phyloP scores from a whole-genome alignment of 2,113 vertebrate genomes.

The Porphyrio hochstetteri region DNA sequence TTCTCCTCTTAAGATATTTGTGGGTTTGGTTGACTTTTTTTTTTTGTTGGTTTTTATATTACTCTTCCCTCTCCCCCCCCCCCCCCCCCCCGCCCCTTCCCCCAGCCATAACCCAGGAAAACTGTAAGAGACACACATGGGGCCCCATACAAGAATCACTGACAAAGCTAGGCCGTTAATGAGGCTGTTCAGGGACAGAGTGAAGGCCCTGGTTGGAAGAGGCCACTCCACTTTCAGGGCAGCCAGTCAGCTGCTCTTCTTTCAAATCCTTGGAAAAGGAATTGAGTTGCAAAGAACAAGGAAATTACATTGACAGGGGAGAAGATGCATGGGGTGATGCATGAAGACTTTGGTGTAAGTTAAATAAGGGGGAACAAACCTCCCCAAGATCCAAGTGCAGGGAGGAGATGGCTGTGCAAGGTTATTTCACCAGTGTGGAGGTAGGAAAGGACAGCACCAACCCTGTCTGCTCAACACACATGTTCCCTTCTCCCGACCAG shows the following conservation, averaged over 20 bases:
- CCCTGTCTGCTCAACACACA: neutral
- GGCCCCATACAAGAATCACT: neutral
- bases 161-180: neutral
- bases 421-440: neutral
- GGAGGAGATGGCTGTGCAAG: neutral
- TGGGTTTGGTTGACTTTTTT: no score
- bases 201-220: neutral
- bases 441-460: neutral
- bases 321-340: neutral
- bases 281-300: neutral
- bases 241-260: neutral
- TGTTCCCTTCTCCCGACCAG: fast-evolving
- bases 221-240: neutral
- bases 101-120: neutral
- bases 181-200: neutral
- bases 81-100: fast-evolving
- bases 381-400: fast-evolving
- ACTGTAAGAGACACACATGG: neutral
- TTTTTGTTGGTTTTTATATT: neutral
- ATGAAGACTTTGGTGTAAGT: neutral
- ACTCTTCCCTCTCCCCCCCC: fast-evolving
- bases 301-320: neutral
- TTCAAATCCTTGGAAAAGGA: neutral
- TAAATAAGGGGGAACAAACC: neutral
- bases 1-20: neutral